Conservation (phyloP, 2,888 invertebrate genomes). For the Sesia bembeciformis region DNA sequence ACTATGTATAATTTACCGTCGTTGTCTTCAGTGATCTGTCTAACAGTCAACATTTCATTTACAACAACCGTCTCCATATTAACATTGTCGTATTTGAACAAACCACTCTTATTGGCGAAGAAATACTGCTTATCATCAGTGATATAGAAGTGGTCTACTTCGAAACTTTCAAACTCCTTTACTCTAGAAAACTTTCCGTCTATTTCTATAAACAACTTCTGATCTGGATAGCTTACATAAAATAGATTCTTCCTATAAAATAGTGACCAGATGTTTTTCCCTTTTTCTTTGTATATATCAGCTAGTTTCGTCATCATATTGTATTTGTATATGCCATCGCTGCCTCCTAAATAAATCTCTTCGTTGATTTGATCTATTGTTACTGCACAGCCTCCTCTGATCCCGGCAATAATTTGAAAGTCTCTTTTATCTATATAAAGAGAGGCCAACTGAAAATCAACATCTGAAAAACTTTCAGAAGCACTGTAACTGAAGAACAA, state of each 20-base stretch:
- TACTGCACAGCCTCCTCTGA: slow-evolving; percentile 52
- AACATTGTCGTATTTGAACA: slow-evolving; percentile 43
- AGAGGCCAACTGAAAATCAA: slow-evolving; percentile 26
- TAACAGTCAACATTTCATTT: slow-evolving; percentile 31
- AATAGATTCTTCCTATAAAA: slow-evolving; percentile 49
- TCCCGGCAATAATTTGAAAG: slow-evolving; percentile 30
- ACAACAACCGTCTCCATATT: slow-evolving; percentile 23
- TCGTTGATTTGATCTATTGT: slow-evolving; percentile 52
- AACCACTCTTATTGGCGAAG: slow-evolving; percentile 49
- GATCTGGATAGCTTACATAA: slow-evolving; percentile 51
- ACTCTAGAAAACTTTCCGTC: slow-evolving; percentile 39
- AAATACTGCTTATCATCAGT: slow-evolving; percentile 41
- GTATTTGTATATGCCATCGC: slow-evolving; percentile 57
- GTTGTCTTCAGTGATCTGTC: slow-evolving; percentile 48
- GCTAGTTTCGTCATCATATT: slow-evolving; percentile 44
- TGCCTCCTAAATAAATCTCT: slow-evolving; percentile 57
- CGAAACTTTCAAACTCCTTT: slow-evolving; percentile 36
- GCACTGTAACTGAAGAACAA: slow-evolving; percentile 56
- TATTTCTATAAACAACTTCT: slow-evolving; percentile 41
- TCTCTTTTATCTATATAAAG: slow-evolving; percentile 36
- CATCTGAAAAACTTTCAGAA: slow-evolving; percentile 29
- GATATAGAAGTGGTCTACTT: slow-evolving; percentile 48
- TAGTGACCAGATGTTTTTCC: slow-evolving; percentile 51
- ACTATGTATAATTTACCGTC: slow-evolving; percentile 51
- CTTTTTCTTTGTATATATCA: slow-evolving; percentile 49